These are phyloP conservation scores for Capreolus pygargus DNA, from an alignment of 2,113 vertebrate species.

Conservation along the genomic window DNA sequence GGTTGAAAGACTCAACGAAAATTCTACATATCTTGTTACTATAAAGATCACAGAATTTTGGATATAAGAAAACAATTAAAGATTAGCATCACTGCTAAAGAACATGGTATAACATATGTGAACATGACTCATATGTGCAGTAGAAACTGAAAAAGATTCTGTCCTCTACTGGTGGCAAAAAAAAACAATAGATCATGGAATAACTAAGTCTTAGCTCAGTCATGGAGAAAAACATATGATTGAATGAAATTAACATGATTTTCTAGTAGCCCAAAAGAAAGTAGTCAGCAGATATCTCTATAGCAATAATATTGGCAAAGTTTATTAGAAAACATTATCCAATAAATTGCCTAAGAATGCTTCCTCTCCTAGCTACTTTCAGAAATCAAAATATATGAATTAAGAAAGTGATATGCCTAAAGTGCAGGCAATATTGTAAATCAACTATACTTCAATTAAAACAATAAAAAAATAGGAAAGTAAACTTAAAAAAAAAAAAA, in stretches of 20 bases:
- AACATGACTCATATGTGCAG: background rate
- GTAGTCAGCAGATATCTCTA: slow-evolving; percentile 46
- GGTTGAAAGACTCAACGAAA: background rate
- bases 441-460: background rate
- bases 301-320: slow-evolving; percentile 48
- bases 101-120: background rate
- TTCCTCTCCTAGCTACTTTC: background rate
- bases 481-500: background rate
- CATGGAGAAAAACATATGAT: background rate
- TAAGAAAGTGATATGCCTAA: slow-evolving; percentile 14
- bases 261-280: slow-evolving; percentile 56
- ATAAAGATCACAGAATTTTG: background rate
- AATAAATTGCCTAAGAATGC: slow-evolving; percentile 38
- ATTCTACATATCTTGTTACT: background rate
- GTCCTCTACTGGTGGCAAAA: background rate
- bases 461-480: background rate
- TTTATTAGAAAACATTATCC: slow-evolving; percentile 3
- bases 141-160: background rate
- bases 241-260: slow-evolving; percentile 53
- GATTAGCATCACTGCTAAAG: background rate
- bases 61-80: background rate
- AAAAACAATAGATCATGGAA: background rate
- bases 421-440: background rate
- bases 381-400: background rate
- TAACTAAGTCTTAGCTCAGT: background rate